phyloP scores from a whole-genome alignment of 1,140 invertebrate species.

The Pinna nobilis region DNA sequence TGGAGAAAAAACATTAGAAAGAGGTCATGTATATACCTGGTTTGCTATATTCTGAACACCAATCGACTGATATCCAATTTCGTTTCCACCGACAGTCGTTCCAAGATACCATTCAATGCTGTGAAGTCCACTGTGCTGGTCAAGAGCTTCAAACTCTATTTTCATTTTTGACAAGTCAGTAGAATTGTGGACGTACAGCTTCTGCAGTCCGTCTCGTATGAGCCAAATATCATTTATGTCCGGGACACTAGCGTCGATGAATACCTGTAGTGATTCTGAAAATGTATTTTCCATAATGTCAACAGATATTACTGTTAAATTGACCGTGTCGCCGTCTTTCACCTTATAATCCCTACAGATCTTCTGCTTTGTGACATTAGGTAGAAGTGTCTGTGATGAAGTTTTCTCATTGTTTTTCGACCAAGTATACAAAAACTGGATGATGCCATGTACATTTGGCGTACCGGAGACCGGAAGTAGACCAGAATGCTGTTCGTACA shows the following conservation, averaged over 20 bases:
- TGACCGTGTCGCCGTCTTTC: constrained; percentile 40
- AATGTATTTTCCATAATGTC: constrained; percentile 39
- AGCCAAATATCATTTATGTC: constrained; percentile 29
- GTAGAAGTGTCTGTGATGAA: background rate
- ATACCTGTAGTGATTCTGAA: constrained; percentile 23
- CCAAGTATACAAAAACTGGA: constrained; percentile 21
- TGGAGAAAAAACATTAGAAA: too few species aligned
- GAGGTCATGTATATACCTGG: too few species aligned
- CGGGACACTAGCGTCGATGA: constrained; percentile 42
- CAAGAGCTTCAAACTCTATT: constrained; percentile 36
- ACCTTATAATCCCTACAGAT: constrained; percentile 23
- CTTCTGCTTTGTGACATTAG: constrained; percentile 31
- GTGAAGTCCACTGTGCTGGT: constrained; percentile 45
- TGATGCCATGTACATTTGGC: constrained; percentile 30
- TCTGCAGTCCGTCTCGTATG: constrained; percentile 11
- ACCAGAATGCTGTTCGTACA: constrained; percentile 37
- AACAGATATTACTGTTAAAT: constrained; percentile 9
- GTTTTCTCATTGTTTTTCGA: constrained; percentile 4
- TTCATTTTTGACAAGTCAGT: constrained; percentile 46
- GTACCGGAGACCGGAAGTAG: constrained; percentile 33
- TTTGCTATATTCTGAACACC: too few species aligned
- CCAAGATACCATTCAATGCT: constrained; percentile 46
- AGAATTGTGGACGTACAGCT: constrained; percentile 43
- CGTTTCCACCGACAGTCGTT: constrained; percentile 15
- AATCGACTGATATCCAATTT: constrained; percentile 37